Conservation (phyloP, 2,888 invertebrate species). For the Notocelia uddmanniana region DNA sequence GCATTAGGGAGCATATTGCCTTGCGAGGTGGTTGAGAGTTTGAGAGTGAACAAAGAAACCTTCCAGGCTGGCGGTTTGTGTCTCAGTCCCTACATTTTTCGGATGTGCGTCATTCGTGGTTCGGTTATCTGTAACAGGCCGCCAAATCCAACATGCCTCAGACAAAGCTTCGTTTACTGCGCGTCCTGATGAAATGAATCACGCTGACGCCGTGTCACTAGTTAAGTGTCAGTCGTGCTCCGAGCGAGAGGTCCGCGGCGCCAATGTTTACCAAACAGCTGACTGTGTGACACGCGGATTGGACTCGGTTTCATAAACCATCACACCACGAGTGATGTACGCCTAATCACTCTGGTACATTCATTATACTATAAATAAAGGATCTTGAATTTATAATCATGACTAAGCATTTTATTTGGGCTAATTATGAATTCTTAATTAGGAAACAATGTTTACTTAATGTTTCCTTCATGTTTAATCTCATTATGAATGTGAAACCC, state of each 20-base stretch:
- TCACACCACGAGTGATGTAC: not conserved
- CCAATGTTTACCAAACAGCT: not conserved
- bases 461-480: not conserved
- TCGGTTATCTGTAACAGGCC: not conserved
- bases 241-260: not conserved
- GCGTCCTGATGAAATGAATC: not conserved
- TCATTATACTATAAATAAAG: not conserved
- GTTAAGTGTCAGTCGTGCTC: not conserved
- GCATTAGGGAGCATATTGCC: no score
- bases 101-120: not conserved
- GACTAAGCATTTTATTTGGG: not conserved
- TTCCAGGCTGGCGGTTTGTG: no score
- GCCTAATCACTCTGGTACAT: not conserved
- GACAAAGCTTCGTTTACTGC: not conserved
- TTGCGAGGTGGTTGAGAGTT: no score
- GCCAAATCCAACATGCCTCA: not conserved
- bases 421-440: conserved; percentile 14
- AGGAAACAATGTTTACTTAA: conserved; percentile 6
- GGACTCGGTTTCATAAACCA: not conserved
- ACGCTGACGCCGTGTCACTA: no score
- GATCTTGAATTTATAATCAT: no score
- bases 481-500: not conserved
- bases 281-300: not conserved
- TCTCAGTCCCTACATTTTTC: not conserved
- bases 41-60: no score